Evolutionary conservation across 2,797 vertebrate species (phyloP).

Genomic region (Aldrovandia affinis): DNA sequence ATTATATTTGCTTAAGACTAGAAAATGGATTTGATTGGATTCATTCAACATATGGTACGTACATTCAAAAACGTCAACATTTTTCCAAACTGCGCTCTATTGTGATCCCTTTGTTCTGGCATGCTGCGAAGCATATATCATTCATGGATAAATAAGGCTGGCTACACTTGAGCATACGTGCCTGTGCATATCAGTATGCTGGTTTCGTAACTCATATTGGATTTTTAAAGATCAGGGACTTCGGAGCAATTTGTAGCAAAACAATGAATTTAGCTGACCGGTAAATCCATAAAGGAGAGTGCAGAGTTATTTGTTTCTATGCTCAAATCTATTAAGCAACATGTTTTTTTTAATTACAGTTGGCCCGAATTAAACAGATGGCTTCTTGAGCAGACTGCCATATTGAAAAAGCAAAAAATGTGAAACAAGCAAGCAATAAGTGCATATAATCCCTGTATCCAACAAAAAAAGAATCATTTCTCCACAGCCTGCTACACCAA

Average conservation of each 20-base stretch:
- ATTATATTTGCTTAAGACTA: neutral
- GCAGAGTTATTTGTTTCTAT: slow-evolving; percentile 61
- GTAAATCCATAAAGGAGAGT: slow-evolving; percentile 59
- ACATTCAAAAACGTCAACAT: neutral
- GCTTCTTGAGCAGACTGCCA: slow-evolving; percentile 58
- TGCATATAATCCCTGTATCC: slow-evolving; percentile 48
- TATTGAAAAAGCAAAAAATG: slow-evolving; percentile 46
- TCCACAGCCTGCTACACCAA: slow-evolving; percentile 32
- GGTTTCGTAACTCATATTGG: slow-evolving; percentile 24
- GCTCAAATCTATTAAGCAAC: slow-evolving; percentile 64
- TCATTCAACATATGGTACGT: neutral
- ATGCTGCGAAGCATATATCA: neutral
- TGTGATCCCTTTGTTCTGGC: neutral
- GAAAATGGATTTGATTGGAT: neutral
- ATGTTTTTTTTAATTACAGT: slow-evolving; percentile 74
- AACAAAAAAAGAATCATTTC: slow-evolving; percentile 47
- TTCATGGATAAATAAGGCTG: slow-evolving; percentile 35
- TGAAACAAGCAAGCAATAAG: slow-evolving; percentile 43
- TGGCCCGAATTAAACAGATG: slow-evolving; percentile 67
- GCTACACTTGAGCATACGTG: slow-evolving; percentile 24
- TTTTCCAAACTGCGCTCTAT: neutral
- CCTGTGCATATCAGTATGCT: slow-evolving; percentile 24
- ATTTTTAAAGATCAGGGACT: slow-evolving; percentile 23
- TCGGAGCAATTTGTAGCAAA: slow-evolving; percentile 35
- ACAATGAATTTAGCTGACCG: slow-evolving; percentile 58